Conservation (phyloP, 2,888 invertebrate species). For the Lypha dubia region DNA sequence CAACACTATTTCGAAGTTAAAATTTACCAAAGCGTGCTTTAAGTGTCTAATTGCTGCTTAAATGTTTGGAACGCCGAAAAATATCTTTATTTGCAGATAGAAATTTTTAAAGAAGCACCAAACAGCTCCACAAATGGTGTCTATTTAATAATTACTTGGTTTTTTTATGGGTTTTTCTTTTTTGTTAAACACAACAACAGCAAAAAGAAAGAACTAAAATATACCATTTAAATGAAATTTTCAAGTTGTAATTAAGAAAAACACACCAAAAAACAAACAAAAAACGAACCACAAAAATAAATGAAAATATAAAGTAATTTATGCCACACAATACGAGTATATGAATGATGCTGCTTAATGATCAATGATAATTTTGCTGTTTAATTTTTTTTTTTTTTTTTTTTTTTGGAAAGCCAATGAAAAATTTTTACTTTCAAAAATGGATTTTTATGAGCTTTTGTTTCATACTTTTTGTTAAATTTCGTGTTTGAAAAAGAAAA, state of each 20-base stretch:
- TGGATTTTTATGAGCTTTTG: constrained; percentile 18
- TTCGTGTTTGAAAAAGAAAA: constrained; percentile 44
- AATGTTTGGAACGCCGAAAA: constrained; percentile 29
- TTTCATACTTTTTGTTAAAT: constrained; percentile 4
- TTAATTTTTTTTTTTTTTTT: too few relatives aligned
- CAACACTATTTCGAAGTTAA: background rate
- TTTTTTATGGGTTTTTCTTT: constrained; percentile 18
- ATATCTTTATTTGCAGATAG: background rate
- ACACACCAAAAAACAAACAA: constrained; percentile 23
- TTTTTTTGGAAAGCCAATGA: constrained; percentile 57
- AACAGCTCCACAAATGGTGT: background rate
- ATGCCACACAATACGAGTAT: constrained; percentile 40
- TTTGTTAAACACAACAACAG: background rate
- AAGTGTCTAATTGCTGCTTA: background rate
- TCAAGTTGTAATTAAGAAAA: constrained; percentile 3
- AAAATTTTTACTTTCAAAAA: constrained; percentile 69
- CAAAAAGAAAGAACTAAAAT: background rate
- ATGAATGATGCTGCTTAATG: constrained; percentile 63
- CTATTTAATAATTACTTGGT: constrained; percentile 25
- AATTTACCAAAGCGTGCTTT: constrained; percentile 3
- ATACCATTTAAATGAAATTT: constrained; percentile 6
- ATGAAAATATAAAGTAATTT: constrained; percentile 25
- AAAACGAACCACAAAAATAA: constrained; percentile 30
- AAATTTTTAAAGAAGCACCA: constrained; percentile 26
- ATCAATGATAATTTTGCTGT: constrained; percentile 52